phyloP scores from a whole-genome alignment of 1,140 invertebrate species.

The Leptinotarsa defecta region DNA sequence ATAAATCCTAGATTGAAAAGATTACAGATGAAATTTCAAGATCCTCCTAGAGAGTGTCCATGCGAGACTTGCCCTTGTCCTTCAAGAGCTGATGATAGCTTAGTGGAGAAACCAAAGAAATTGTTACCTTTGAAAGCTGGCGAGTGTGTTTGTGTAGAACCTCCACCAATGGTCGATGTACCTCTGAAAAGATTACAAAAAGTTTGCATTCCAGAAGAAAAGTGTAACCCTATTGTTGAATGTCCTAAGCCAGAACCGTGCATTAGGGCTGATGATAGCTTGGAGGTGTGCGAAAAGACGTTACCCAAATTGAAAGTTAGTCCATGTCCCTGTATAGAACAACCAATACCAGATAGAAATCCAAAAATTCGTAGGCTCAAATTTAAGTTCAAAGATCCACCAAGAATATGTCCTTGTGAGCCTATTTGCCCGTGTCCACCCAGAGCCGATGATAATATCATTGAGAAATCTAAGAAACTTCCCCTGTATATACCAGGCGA shows the following conservation, averaged over 20 bases:
- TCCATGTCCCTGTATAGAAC: slow-evolving; percentile 1
- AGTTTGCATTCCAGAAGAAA: slow-evolving; percentile 34
- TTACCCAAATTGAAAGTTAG: neutral
- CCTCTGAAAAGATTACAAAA: slow-evolving; percentile 32
- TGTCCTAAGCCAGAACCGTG: neutral
- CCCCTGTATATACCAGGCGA: slow-evolving; percentile 27
- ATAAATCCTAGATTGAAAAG: slow-evolving; percentile 24
- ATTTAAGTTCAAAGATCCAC: neutral
- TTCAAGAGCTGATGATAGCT: slow-evolving; percentile 33
- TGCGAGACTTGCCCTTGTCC: neutral
- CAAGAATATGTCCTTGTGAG: neutral
- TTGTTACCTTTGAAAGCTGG: slow-evolving; percentile 29
- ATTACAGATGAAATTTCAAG: slow-evolving; percentile 26
- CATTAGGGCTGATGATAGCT: neutral
- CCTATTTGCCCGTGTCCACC: slow-evolving; percentile 3
- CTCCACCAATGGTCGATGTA: slow-evolving; percentile 37
- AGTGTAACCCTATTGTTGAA: neutral
- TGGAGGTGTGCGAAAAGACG: neutral
- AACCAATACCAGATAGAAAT: neutral
- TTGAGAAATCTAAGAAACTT: slow-evolving; percentile 29
- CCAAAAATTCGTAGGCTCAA: neutral
- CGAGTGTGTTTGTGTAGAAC: slow-evolving; percentile 37
- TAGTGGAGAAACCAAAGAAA: slow-evolving; percentile 31
- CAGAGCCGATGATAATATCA: slow-evolving; percentile 34
- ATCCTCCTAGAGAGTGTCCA: slow-evolving; percentile 31